These are phyloP conservation scores for Phyllotreta cruciferae DNA, from an alignment of 2,888 invertebrate species.

Conservation along the genomic window DNA sequence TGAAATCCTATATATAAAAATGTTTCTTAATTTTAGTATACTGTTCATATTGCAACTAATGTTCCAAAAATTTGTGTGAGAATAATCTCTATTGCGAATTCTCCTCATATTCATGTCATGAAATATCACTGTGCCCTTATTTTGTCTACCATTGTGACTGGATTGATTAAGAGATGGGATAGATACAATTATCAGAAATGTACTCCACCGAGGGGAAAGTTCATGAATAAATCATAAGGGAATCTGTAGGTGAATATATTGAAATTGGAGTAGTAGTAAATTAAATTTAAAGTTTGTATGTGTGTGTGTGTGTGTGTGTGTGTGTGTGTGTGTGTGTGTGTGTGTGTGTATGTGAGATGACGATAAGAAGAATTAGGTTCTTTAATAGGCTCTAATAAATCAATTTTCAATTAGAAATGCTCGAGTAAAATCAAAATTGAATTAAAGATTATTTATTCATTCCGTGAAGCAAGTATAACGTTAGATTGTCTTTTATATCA, in stretches of 20 bases:
- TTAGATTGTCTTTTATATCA: too few relatives aligned
- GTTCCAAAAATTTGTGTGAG: neutral
- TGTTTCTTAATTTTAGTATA: too few relatives aligned
- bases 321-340: neutral
- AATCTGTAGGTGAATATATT: constrained; percentile 8
- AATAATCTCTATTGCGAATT: constrained; percentile 10
- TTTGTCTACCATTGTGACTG: constrained; percentile 11
- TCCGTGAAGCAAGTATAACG: too few relatives aligned
- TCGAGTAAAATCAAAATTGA: too few relatives aligned
- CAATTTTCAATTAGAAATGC: too few relatives aligned
- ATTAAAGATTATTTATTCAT: too few relatives aligned
- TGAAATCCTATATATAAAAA: too few relatives aligned
- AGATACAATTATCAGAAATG: constrained; percentile 14
- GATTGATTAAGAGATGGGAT: constrained; percentile 13
- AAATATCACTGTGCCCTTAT: constrained; percentile 7
- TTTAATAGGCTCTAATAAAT: constrained; percentile 8
- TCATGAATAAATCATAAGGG: constrained; percentile 9
- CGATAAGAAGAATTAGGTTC: constrained; percentile 5
- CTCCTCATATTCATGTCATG: constrained; percentile 3
- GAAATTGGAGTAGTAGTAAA: constrained; percentile 3
- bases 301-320: neutral
- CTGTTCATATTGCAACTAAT: too few relatives aligned
- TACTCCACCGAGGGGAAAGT: neutral
- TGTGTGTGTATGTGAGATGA: neutral
- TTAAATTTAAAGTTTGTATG: neutral